Conservation (phyloP, 2,113 vertebrate species). For the Xiphophorus hellerii region DNA sequence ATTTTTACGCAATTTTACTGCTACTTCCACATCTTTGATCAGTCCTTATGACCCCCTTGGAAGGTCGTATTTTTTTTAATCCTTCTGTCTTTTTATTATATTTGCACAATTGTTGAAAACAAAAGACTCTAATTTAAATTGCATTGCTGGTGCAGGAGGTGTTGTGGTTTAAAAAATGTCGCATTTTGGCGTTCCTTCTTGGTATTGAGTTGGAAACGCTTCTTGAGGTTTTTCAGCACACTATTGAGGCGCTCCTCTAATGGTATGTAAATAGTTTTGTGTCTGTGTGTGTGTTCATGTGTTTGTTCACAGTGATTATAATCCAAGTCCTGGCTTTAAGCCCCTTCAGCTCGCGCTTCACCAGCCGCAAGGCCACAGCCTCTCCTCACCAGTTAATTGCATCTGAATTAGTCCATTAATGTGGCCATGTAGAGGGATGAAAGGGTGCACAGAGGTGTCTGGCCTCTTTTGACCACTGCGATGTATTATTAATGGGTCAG, state of each 20-base stretch:
- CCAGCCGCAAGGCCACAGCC: conserved; percentile 74
- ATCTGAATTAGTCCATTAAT: conserved; percentile 82
- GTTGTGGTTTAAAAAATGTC: background rate
- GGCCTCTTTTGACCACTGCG: conserved; percentile 76
- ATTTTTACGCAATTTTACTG: background rate
- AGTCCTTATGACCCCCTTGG: background rate
- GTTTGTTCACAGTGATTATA: conserved; percentile 55
- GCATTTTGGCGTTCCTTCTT: conserved; percentile 3
- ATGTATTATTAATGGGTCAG: conserved; percentile 83
- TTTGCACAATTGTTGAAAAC: background rate
- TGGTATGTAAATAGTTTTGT: conserved; percentile 50
- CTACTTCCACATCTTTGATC: background rate
- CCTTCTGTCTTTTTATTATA: background rate
- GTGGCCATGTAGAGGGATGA: conserved; percentile 74
- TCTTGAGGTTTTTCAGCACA: conserved; percentile 25
- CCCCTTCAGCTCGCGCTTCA: conserved; percentile 66
- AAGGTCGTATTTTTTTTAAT: background rate
- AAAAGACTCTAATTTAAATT: background rate
- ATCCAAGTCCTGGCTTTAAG: conserved; percentile 60
- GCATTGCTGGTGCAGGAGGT: background rate
- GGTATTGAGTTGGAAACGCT: conserved; percentile 7
- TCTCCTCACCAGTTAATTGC: conserved; percentile 80
- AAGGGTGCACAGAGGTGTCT: conserved; percentile 72
- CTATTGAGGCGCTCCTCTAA: conserved; percentile 32
- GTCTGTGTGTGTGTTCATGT: conserved; percentile 37